A percentile compares a stretch with the other conserved stretches of the same genome.
Conservation (phyloP, 2,888 invertebrate genomes). For the Pilophorus perplexus region DNA sequence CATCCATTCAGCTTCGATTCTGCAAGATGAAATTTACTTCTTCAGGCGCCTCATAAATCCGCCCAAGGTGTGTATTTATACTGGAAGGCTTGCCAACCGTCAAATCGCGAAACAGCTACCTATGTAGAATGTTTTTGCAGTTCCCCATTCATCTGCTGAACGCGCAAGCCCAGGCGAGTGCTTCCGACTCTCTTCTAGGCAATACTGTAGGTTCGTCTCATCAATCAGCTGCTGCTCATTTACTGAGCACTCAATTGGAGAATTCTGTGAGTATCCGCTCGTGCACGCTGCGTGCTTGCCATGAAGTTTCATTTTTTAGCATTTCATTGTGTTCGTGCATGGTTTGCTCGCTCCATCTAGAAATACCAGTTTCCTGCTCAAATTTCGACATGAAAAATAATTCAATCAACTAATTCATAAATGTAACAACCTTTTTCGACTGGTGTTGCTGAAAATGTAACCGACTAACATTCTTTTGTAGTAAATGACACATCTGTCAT, state of each 20-base stretch:
- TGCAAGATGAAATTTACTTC: constrained; percentile 88
- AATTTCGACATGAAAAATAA: not conserved
- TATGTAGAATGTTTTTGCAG: too few relatives aligned
- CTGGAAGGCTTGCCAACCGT: too few relatives aligned
- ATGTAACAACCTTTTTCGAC: too few relatives aligned
- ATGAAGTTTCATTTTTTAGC: constrained; percentile 7
- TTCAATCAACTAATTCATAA: not conserved
- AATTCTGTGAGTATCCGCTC: constrained; percentile 41
- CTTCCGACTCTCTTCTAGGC: not conserved
- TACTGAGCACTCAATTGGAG: constrained; percentile 33
- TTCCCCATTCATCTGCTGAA: constrained; percentile 31
- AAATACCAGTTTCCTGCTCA: constrained; percentile 40
- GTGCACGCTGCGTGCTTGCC: too few relatives aligned
- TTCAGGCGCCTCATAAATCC: constrained; percentile 70
- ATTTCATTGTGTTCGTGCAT: constrained; percentile 19
- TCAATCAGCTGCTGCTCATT: not conserved
- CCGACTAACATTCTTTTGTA: too few relatives aligned
- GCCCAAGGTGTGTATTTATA: constrained; percentile 56
- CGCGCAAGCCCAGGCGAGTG: constrained; percentile 18
- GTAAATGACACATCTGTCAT: too few relatives aligned
- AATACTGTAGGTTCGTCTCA: too few relatives aligned
- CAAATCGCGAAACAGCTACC: too few relatives aligned
- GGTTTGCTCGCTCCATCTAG: constrained; percentile 12
- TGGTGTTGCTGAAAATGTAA: too few relatives aligned
- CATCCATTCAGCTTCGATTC: constrained; percentile 75